phyloP scores from a whole-genome alignment of 2,113 vertebrate genomes.

The Orientallactaga bullata region DNA sequence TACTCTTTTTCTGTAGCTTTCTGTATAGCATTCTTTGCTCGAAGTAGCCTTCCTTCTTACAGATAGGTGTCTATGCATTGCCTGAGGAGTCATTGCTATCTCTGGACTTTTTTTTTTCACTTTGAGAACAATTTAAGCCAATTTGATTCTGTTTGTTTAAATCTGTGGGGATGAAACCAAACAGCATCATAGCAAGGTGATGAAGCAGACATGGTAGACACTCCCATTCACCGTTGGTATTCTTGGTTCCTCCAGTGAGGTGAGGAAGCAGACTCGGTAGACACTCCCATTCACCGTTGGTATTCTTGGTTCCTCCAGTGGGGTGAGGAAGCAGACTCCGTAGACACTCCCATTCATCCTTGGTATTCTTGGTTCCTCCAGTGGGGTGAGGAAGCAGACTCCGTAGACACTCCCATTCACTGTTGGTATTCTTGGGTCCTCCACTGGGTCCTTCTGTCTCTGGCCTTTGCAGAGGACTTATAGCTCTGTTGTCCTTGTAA shows the following conservation, averaged over 20 bases:
- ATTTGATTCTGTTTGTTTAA: neutral
- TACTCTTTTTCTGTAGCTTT: neutral
- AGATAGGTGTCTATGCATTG: neutral
- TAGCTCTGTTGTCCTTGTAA: neutral
- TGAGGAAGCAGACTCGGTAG: neutral
- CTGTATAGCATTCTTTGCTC: neutral
- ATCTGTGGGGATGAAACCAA: neutral
- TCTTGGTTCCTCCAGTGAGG: too few species aligned
- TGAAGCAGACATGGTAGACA: neutral
- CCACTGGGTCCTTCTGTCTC: neutral
- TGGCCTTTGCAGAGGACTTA: neutral
- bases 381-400: neutral
- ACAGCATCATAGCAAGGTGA: fast-evolving
- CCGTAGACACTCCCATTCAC: neutral
- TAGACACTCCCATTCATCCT: neutral
- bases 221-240: too few species aligned
- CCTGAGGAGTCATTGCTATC: neutral
- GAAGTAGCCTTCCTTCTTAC: neutral
- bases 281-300: too few species aligned
- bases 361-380: neutral
- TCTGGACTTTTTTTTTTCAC: neutral
- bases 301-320: too few species aligned
- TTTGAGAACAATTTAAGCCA: neutral
- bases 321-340: neutral
- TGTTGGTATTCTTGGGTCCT: neutral